Percentiles rank a stretch among this genome's conserved stretches.
Evolutionary conservation across 1,140 invertebrate genomes (phyloP).

Genomic region (Drosophila repleta): DNA sequence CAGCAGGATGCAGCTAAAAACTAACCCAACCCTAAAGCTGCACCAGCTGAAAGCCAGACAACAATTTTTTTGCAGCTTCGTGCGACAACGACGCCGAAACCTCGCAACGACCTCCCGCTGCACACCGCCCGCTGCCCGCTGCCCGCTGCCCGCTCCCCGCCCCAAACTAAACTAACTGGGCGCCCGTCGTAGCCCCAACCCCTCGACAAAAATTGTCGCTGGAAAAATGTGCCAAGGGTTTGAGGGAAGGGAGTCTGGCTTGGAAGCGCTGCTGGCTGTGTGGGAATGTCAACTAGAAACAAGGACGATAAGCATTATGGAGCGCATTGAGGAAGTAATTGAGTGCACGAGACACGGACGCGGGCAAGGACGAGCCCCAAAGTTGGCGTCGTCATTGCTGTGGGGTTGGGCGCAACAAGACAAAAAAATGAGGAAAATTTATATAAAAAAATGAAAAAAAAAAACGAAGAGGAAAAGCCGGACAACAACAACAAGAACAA

Average conservation of each 20-base stretch:
- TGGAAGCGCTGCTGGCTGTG: slow-evolving; percentile 64
- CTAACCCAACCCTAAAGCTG: slow-evolving; percentile 53
- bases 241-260: slow-evolving; percentile 12
- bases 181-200: background rate
- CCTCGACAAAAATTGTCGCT: slow-evolving; percentile 79
- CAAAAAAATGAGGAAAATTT: slow-evolving; percentile 31
- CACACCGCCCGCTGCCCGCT: background rate
- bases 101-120: background rate
- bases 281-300: slow-evolving; percentile 81
- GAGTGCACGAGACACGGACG: slow-evolving; percentile 77
- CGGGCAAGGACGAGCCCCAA: slow-evolving; percentile 62
- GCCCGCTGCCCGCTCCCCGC: background rate
- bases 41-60: slow-evolving; percentile 72
- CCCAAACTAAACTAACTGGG: background rate
- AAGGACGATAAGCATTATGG: slow-evolving; percentile 82
- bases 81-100: slow-evolving; percentile 60
- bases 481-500: slow-evolving; percentile 37
- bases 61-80: slow-evolving; percentile 70
- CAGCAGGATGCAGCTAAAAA: slow-evolving; percentile 58
- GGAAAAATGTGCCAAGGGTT: slow-evolving; percentile 79
- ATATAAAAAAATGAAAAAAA: slow-evolving; percentile 29
- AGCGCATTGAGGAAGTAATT: slow-evolving; percentile 82
- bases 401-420: slow-evolving; percentile 18
- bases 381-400: slow-evolving; percentile 9
- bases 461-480: slow-evolving; percentile 32